A percentile compares a stretch with the other conserved stretches of the same genome.
These are phyloP conservation scores for Tringa solitaria DNA, from an alignment of 2,113 vertebrate species.

Conservation along the genomic window DNA sequence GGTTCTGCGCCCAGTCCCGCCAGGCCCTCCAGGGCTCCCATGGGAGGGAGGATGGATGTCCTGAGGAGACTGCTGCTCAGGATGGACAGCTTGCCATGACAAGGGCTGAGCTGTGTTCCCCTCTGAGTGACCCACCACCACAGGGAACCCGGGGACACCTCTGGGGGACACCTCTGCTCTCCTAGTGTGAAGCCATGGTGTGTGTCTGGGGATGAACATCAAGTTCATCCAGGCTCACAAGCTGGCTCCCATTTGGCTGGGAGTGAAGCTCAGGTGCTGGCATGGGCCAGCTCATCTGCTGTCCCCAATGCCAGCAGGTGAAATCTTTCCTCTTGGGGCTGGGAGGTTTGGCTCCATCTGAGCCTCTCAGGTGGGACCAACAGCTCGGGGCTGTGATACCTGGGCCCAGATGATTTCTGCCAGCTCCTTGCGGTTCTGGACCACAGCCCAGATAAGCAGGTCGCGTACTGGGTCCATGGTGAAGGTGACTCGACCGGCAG, in stretches of 20 bases:
- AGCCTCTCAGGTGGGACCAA: neutral
- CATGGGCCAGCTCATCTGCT: neutral
- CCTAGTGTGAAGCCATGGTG: neutral
- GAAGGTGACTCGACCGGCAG: constrained; percentile 48
- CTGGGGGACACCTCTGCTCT: neutral
- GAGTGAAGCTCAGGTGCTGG: neutral
- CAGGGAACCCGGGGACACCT: rapidly evolving
- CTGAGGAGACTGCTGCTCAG: neutral
- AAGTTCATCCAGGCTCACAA: neutral
- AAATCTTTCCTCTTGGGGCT: neutral
- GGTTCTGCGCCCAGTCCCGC: neutral
- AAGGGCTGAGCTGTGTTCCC: neutral
- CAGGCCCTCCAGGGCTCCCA: no score
- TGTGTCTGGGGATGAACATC: neutral
- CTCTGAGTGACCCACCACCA: neutral
- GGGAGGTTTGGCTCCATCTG: neutral
- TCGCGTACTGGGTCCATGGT: constrained; percentile 80
- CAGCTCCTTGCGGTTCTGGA: constrained; percentile 89
- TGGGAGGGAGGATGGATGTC: neutral
- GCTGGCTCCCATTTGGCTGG: neutral
- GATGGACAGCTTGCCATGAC: neutral
- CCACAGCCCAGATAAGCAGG: constrained; percentile 91
- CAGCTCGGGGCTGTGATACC: constrained; percentile 67
- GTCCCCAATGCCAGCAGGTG: neutral
- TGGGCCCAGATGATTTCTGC: constrained; percentile 92